Base-by-base conservation (phyloP, 2,888 invertebrate species). In the Stictocephala bisonia region DNA sequence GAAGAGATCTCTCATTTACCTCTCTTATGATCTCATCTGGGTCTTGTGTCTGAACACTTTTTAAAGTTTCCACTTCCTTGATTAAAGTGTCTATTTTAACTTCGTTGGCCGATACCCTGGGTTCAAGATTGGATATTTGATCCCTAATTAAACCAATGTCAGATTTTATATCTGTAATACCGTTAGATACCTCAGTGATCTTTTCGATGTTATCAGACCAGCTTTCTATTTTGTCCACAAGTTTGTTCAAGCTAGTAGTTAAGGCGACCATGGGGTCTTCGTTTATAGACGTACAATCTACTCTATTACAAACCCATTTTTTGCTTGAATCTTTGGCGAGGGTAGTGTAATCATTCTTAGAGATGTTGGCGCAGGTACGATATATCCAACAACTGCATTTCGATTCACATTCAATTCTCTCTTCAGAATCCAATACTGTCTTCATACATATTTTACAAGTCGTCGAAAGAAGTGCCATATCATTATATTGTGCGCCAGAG, bases 121-220 rank as follows among this genome's bases (percentile, higher is more conserved):
- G 51, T 51, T 51, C 51, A 51, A 51, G 51, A 22, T 51, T 51
- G 2, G 51, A 51, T 20, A 51, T 18, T 51, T 51, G 51, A 20
- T 51, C 51, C 18, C 13, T 51, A 13, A 51, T 51, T 51, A 18
- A 13, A 15, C 51, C 51, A 20, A 51, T 51, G 13, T 51, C 51
- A 4, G 20, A 51, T 51, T 51, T 51, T 18, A 51, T 51, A 4
- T 51, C 51, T 18, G 4, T 22, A 51, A 51, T 51, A 3, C 51
- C 51, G 22, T 15, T 20, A 20, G 51, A 20, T 18, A 51, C 22
- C 13, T 51, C 51, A 18, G 20, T 22, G 18, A 51, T 51, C 22
- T 51, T 51, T 51, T 51, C 44, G 4, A 51, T 51, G n/a, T 51
- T 51, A 22, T 22, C 51, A 51, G 51, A 51, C 51, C 51, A 51